These are phyloP conservation scores for Cololabis saira DNA, from an alignment of 2,113 vertebrate genomes.

Conservation along the genomic window DNA sequence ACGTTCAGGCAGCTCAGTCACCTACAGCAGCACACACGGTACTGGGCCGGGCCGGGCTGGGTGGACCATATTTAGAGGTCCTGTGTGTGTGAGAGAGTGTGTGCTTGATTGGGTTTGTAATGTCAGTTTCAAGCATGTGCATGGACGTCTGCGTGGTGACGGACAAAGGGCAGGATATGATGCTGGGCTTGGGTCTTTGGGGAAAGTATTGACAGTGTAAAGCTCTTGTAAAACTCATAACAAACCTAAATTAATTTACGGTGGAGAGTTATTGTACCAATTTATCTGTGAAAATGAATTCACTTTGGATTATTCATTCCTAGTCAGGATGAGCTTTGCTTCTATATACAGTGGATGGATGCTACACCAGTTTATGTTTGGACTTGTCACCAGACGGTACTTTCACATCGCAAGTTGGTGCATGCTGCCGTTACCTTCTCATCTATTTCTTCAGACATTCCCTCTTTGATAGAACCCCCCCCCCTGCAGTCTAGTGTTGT, in stretches of 20 bases:
- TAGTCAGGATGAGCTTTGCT: no score
- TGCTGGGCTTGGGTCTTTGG: neutral
- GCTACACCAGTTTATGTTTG: no score
- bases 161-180: slow-evolving; percentile 1
- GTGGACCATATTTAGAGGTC: neutral
- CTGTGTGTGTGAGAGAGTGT: slow-evolving; percentile 9
- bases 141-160: slow-evolving; percentile 15
- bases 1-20: slow-evolving; percentile 96
- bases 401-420: neutral
- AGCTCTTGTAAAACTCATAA: slow-evolving; percentile 9
- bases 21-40: slow-evolving; percentile 99
- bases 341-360: neutral
- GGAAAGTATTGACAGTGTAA: slow-evolving; percentile 33
- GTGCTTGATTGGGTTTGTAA: neutral
- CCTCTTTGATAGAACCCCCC: neutral
- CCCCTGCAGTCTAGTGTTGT: no score
- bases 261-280: no score
- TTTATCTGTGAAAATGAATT: no score
- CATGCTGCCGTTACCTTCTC: no score
- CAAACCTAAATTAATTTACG: no score
- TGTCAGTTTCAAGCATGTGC: neutral
- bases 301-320: no score
- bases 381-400: neutral
- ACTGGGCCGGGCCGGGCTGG: slow-evolving; percentile 65
- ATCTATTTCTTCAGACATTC: neutral